Conservation (phyloP, 2,113 vertebrate genomes). For the Petroica traversi region DNA sequence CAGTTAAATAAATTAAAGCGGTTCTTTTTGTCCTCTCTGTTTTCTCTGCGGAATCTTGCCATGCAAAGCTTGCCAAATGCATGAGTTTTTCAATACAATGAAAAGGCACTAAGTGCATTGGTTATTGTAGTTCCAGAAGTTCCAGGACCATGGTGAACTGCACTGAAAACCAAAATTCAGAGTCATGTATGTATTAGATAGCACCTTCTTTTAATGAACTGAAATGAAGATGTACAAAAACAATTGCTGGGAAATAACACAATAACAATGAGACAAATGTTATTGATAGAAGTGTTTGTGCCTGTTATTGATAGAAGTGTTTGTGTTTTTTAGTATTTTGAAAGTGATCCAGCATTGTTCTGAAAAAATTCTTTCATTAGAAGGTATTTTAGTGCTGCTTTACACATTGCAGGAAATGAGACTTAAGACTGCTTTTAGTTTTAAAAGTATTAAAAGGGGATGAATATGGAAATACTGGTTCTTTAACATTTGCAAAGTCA, state of each 20-base stretch:
- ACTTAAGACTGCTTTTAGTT: background rate
- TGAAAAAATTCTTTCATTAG: background rate
- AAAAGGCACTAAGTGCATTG: background rate
- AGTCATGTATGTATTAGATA: background rate
- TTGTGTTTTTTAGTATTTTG: background rate
- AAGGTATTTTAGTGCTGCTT: background rate
- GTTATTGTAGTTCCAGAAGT: background rate
- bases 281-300: background rate
- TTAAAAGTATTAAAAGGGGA: background rate
- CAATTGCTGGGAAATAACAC: background rate
- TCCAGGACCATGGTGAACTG: background rate
- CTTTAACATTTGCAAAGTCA: background rate
- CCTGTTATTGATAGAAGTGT: background rate
- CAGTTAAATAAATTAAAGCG: background rate
- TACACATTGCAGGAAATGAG: background rate
- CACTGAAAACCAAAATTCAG: background rate
- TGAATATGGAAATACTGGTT: background rate
- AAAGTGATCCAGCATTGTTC: constrained; percentile 25
- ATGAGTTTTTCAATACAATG: background rate
- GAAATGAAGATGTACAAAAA: background rate
- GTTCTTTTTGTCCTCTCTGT: background rate
- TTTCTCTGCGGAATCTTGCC: background rate
- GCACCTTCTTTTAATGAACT: background rate
- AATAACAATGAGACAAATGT: background rate
- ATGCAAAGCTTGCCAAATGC: background rate